Conservation (phyloP, 2,797 vertebrate genomes). For the Ciconia nigra region DNA sequence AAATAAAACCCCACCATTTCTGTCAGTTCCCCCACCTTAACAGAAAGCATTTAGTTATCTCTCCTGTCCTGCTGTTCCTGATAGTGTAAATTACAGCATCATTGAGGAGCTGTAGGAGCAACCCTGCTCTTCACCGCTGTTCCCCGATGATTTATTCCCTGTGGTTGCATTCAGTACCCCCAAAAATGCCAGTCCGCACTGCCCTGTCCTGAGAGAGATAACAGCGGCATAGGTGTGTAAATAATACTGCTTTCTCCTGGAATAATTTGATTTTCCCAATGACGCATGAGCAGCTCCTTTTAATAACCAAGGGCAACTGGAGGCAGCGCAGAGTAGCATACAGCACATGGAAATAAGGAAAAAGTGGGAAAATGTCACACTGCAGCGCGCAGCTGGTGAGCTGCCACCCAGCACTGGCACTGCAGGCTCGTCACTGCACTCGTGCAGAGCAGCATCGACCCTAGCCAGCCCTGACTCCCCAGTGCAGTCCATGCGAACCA, state of each 20-base stretch:
- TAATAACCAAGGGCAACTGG: background rate
- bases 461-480: background rate
- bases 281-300: background rate
- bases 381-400: background rate
- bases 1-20: background rate
- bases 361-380: background rate
- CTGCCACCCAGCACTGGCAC: background rate
- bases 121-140: background rate
- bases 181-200: rapidly evolving
- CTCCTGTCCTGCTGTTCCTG: background rate
- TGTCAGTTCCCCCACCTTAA: background rate
- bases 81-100: background rate
- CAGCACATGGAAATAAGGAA: background rate
- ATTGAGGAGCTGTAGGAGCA: background rate
- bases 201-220: background rate
- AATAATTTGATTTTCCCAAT: background rate
- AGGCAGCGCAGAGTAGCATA: rapidly evolving
- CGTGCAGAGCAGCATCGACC: rapidly evolving
- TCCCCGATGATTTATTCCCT: background rate
- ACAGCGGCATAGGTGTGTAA: background rate
- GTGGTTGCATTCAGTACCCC: background rate
- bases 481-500: rapidly evolving
- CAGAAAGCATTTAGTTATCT: background rate
- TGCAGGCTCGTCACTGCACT: background rate
- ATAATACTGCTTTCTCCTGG: background rate